phyloP scores from a whole-genome alignment of 2,888 invertebrate genomes.

The Aphrophora alni region DNA sequence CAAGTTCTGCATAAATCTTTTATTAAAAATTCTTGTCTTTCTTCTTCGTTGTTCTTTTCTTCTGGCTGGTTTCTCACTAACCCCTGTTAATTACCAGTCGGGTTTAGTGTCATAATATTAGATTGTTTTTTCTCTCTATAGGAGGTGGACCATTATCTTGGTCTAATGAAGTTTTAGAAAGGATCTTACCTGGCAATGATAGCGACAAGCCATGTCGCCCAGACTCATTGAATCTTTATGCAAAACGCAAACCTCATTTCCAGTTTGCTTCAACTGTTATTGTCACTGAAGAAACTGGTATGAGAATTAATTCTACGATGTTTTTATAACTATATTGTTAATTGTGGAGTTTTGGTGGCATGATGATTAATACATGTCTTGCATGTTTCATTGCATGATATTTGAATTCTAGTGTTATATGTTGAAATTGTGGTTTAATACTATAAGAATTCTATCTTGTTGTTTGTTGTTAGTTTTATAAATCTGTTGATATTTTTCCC shows the following conservation, averaged over 20 bases:
- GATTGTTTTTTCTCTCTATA: background rate
- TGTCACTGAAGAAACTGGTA: background rate
- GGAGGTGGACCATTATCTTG: background rate
- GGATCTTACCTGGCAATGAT: slow-evolving; percentile 14
- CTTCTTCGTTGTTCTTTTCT: background rate
- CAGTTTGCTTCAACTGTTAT: slow-evolving; percentile 18
- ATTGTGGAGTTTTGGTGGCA: background rate
- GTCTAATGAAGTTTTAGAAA: slow-evolving; percentile 30
- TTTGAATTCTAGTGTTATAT: background rate
- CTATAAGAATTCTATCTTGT: background rate
- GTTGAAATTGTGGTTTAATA: background rate
- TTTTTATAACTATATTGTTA: background rate
- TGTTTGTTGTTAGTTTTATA: no score
- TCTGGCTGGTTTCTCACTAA: background rate
- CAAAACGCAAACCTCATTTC: slow-evolving; percentile 26
- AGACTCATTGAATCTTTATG: slow-evolving; percentile 35
- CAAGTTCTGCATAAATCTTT: no score
- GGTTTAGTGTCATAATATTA: background rate
- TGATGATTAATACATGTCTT: background rate
- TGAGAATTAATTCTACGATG: background rate
- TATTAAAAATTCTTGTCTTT: background rate
- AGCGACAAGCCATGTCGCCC: slow-evolving; percentile 30
- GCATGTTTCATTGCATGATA: background rate
- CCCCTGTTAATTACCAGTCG: background rate
- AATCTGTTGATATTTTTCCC: no score